A percentile compares a stretch with the other conserved stretches of the same genome.
phyloP scores from a whole-genome alignment of 2,797 vertebrate genomes.

The Morus bassanus region DNA sequence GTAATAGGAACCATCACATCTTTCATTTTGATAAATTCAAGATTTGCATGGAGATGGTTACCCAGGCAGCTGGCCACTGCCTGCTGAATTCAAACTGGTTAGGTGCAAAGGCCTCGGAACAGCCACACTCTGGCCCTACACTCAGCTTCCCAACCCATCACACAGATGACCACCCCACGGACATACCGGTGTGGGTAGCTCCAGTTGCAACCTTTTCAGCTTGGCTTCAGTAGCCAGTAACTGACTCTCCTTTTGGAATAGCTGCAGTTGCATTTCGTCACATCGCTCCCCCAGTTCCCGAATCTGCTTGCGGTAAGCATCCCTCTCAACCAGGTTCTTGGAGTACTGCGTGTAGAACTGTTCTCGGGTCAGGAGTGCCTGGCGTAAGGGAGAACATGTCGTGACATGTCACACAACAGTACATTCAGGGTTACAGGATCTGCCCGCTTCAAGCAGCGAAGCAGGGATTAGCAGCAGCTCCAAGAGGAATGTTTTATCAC shows the following conservation, averaged over 20 bases:
- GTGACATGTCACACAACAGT: background rate
- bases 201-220: constrained; percentile 74
- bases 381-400: rapidly evolving
- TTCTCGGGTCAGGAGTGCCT: constrained; percentile 80
- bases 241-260: constrained; percentile 84
- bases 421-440: background rate
- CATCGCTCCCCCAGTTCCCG: constrained; percentile 82
- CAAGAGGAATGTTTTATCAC: constrained; percentile 52
- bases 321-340: constrained; percentile 84
- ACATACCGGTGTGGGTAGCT: constrained; percentile 54
- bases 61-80: background rate
- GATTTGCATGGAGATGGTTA: background rate
- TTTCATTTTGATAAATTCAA: background rate
- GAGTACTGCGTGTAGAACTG: constrained; percentile 82
- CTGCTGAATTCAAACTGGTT: background rate
- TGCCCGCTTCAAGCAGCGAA: background rate
- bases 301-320: constrained; percentile 83
- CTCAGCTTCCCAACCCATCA: background rate
- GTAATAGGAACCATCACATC: rapidly evolving
- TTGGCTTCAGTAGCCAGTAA: constrained; percentile 79
- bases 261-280: constrained; percentile 85
- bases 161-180: rapidly evolving
- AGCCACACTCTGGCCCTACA: background rate
- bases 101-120: background rate
- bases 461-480: background rate